Evolutionary conservation across 2,797 vertebrate species (phyloP), one percentile per base, ranked within the genome.

Genomic region (Sebastes hubbsi): DNA sequence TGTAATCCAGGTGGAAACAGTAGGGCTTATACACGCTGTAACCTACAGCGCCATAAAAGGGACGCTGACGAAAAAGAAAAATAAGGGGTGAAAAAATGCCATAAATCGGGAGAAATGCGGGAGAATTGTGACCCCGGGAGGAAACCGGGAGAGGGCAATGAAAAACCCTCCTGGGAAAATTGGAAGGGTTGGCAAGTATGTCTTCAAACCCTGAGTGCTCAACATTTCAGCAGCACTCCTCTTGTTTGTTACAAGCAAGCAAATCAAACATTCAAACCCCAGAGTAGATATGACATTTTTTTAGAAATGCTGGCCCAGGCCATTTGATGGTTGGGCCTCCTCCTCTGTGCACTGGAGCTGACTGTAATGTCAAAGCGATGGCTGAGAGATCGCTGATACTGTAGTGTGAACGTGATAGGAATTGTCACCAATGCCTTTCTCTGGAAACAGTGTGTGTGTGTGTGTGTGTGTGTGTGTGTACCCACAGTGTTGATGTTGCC

Each of bases 201-300:
- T 73, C 49, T 71, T 55, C 67, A 75, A 78, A 69, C 55, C 70
- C 71, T 27, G 54, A 82, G 86, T 49, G 54, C 76, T 82, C 66
- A 67, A 76, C 81, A 80, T 82, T 77, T 87, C 72, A 80, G 65
- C 25, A 87, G 65, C 66, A 65, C 77, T 90, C 54, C 58, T 68
- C 74, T 80, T 84, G 76, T 87, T 90, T 86, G 75, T 89, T 80
- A 74, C 78, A 55, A 72, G 70, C 24, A 46, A 86, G 38, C 71
- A 87, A 86, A 87, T 92, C 81, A 82, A 77, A 80, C 75, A 42
- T 46, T 78, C 32, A 77, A 73, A 83, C 49, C 36, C 58, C 38
- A 89, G 81, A 93, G 88, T 60, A 78, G 83, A 91, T 72, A 71
- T 89, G 88, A 91, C 90, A 90, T 78, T 88, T 91, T 85, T 83